These are phyloP conservation scores for Neopipo cinnamomea DNA, from an alignment of 2,113 vertebrate species.

Conservation along the genomic window DNA sequence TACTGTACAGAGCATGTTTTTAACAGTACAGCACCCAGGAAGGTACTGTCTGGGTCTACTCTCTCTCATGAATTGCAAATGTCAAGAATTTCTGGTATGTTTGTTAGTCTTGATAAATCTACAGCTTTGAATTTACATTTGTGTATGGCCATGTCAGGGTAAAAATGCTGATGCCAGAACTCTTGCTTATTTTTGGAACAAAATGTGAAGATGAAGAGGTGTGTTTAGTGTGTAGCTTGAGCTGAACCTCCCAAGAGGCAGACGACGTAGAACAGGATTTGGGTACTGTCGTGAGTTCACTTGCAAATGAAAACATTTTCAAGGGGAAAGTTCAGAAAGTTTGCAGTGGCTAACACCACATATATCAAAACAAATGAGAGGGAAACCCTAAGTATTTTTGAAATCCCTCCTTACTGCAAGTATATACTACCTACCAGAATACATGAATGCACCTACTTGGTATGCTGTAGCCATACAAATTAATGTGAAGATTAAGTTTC, in stretches of 20 bases:
- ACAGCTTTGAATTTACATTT: neutral
- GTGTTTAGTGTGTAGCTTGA: neutral
- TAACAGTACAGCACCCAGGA: neutral
- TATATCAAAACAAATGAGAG: neutral
- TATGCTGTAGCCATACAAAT: neutral
- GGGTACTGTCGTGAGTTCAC: neutral
- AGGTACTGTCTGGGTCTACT: neutral
- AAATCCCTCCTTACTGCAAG: neutral
- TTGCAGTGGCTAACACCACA: neutral
- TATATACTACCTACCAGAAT: neutral
- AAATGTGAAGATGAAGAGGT: neutral
- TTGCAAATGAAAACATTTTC: neutral
- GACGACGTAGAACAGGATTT: neutral
- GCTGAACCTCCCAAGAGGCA: neutral
- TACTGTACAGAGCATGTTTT: constrained; percentile 24
- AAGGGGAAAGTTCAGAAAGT: neutral
- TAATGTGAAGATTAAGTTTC: neutral
- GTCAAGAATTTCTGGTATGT: neutral
- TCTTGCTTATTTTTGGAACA: neutral
- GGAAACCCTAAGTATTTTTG: neutral
- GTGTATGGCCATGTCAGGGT: neutral
- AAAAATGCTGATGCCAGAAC: neutral
- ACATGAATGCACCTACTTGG: neutral
- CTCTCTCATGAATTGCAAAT: neutral
- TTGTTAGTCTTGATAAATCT: neutral